Evolutionary conservation across 1,140 invertebrate species (phyloP), one percentile per base, ranked within the genome.

Genomic region (Leptopilina clavipes): DNA sequence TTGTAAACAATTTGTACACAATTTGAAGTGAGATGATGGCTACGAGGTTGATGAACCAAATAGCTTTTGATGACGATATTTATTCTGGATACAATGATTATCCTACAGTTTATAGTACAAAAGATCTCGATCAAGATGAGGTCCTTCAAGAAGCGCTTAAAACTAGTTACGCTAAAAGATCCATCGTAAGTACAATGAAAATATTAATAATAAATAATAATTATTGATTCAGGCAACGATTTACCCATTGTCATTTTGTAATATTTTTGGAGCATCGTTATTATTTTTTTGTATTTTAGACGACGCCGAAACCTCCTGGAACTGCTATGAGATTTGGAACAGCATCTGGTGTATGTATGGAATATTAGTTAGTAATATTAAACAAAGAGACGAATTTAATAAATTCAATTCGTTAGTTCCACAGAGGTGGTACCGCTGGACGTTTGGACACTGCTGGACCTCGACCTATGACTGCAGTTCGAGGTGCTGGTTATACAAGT

Each of bases 381-480:
- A n/a, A n/a, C n/a, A n/a, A n/a, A n/a, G n/a, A n/a, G n/a, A n/a
- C n/a, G n/a, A n/a, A n/a, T n/a, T n/a, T n/a, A n/a, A n/a, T n/a
- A n/a, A 31, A 31, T 31, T 31, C 25, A 5, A 31, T 31, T n/a
- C n/a, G 43, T 25, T 52, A 90, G 89, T 90, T 88, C 83, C 85
- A 90, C 25, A 83, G 87, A 79, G 80, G 82, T 11, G 77, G 82
- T 75, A 86, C 86, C 40, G 81, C 83, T 18, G 77, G 84, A 70
- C 82, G 84, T 79, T 84, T 85, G 70, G 85, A 82, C 72, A 89
- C 89, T 9, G 83, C 79, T 70, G 83, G 81, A 6, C 78, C 93
- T 45, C 92, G 98, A 76, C 98, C 98, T 10, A 97, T 98, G 92
- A 99, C 98, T 11, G 98, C 98, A 19, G 96, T 99, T n/a, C 92